Evolutionary conservation across 1,140 invertebrate species (phyloP).

Genomic region (Plectus sambesii): DNA sequence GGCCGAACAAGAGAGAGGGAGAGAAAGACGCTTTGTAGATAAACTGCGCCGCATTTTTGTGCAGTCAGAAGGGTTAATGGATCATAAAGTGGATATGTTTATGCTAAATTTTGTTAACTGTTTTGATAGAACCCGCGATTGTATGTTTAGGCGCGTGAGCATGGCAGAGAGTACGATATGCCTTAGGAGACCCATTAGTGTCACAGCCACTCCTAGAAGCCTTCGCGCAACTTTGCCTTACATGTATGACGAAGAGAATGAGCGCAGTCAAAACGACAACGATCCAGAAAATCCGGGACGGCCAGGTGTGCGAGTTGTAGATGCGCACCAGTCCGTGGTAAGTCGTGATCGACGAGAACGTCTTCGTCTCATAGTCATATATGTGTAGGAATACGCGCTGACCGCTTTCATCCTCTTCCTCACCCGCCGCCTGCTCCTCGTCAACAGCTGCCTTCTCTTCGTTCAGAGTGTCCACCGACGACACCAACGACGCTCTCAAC

Average conservation of each 20-base stretch:
- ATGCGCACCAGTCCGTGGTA: slow-evolving; percentile 25
- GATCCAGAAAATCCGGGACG: slow-evolving; percentile 20
- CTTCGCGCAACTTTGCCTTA: too few relatives aligned
- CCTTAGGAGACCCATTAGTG: not conserved
- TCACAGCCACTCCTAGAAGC: too few relatives aligned
- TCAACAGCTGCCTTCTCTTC: too few relatives aligned
- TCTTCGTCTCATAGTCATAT: slow-evolving; percentile 24
- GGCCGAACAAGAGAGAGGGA: too few relatives aligned
- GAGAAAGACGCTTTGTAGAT: too few relatives aligned
- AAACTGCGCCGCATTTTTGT: too few relatives aligned
- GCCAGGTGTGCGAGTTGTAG: slow-evolving; percentile 25
- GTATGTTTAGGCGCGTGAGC: too few relatives aligned
- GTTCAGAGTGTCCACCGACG: too few relatives aligned
- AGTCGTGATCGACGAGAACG: slow-evolving; percentile 20
- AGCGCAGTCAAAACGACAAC: slow-evolving; percentile 19
- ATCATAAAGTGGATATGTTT: not conserved
- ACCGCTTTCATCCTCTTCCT: too few relatives aligned
- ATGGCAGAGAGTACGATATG: too few relatives aligned
- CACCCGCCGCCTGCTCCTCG: too few relatives aligned
- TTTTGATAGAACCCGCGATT: not conserved
- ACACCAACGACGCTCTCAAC: too few relatives aligned
- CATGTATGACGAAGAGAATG: slow-evolving; percentile 25
- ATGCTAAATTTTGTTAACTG: not conserved
- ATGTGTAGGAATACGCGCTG: slow-evolving; percentile 21
- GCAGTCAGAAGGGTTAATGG: not conserved